Conservation (phyloP, 2,797 vertebrate genomes). For the Eulemur coronatus region DNA sequence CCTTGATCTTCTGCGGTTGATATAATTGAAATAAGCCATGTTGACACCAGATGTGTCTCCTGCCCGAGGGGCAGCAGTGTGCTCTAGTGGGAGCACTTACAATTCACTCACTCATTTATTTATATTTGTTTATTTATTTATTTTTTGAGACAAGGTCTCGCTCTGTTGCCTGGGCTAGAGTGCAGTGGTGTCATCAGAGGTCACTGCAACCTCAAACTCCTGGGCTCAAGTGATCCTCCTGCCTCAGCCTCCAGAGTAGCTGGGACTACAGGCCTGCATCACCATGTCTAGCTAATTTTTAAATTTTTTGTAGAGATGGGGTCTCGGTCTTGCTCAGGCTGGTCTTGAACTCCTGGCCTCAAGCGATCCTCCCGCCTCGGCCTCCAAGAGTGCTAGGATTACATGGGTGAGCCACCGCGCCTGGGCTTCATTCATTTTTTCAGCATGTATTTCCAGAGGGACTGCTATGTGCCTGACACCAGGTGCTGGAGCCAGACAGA, state of each 20-base stretch:
- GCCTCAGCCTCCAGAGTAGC: not conserved
- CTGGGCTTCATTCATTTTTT: not conserved
- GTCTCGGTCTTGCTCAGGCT: too few species aligned
- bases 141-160: not conserved
- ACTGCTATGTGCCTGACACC: not conserved
- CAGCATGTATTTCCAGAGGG: not conserved
- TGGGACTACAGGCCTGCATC: not conserved
- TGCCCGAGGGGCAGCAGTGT: not conserved
- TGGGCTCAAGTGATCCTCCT: not conserved
- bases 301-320: too few species aligned
- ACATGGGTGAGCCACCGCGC: rapidly evolving
- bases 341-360: not conserved
- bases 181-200: not conserved
- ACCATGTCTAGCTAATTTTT: not conserved
- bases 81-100: not conserved
- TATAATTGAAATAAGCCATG: not conserved
- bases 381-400: not conserved
- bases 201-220: not conserved
- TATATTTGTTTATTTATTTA: not conserved
- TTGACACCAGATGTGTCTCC: not conserved
- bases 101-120: not conserved
- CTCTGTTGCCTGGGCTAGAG: not conserved
- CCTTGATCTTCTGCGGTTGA: not conserved
- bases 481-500: not conserved
- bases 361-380: rapidly evolving